Base-by-base conservation (phyloP, 2,113 vertebrate genomes). In the Notothenia rossii region DNA sequence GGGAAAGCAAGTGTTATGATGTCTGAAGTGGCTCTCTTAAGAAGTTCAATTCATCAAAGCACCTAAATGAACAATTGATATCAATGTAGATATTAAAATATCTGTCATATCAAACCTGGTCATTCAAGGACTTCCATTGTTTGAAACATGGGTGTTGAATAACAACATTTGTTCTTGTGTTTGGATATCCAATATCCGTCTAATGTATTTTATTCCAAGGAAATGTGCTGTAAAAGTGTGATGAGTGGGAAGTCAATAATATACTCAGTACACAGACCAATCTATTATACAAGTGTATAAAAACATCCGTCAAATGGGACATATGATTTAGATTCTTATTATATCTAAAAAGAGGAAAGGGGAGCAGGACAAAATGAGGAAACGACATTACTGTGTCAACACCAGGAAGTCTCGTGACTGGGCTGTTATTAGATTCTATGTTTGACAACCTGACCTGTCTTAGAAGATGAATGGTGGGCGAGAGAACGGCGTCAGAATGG, bases 341-440 rank as follows among this genome's bases (percentile, higher is more conserved):
- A 33, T 79, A 71, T 75, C 13, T 49, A 49, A 43, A 75, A 76
- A 71, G 46, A 36, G 55, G 51, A 29, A 62, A 75, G 25, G 7
- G 15, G 14, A n/a, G 18, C 17, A 33, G 20, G n/a, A 50, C 17
- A 74, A 83, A 72, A 50, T 10, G 36, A 63, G 25, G 55, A 84
- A 71, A 65, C 64, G 18, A n/a, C 67, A 15, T 36, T 3, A 54
- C 15, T 46, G 15, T n/a, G 53, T 10, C 10, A 76, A 48, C 45
- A 77, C 25, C 66, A 51, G 75, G 43, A 81, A 65, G 61, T 66
- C 54, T 70, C 25, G 36, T 76, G 61, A 67, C 33, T 15, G 72
- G 3, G 9, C n/a, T 56, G 49, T 62, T 63, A 75, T 77, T 77
- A 63, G 53, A 83, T 72, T 78, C 10, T 22, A 36, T 13, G 5